phyloP scores from a whole-genome alignment of 1,140 invertebrate genomes.

The Apolygus lucorum region DNA sequence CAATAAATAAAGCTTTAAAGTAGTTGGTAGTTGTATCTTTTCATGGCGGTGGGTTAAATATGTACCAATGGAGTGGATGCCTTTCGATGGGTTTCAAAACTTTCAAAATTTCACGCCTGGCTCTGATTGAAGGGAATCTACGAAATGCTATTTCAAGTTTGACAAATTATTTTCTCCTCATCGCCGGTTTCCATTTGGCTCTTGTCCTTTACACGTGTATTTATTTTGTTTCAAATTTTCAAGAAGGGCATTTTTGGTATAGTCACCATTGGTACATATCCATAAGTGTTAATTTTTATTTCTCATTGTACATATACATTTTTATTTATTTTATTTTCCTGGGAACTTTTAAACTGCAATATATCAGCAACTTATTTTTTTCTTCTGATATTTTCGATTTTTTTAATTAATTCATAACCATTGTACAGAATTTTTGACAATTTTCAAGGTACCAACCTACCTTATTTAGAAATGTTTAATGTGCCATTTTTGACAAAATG shows the following conservation, averaged over 20 bases:
- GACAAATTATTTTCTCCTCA: no score
- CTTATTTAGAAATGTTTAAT: neutral
- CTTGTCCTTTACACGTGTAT: no score
- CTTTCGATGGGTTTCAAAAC: neutral
- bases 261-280: neutral
- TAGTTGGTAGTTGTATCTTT: slow-evolving; percentile 1
- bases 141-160: no score
- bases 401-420: no score
- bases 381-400: no score
- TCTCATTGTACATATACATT: neutral
- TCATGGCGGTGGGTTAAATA: slow-evolving; percentile 8
- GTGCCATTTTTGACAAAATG: neutral
- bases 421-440: no score
- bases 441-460: no score
- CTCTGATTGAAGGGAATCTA: neutral
- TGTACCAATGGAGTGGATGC: slow-evolving; percentile 11
- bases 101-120: neutral
- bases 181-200: no score
- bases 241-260: neutral
- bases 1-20: slow-evolving; percentile 14
- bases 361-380: no score
- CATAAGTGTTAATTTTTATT: neutral
- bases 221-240: no score
- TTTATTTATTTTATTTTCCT: neutral
- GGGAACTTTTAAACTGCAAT: neutral